Conservation (phyloP, 2,888 invertebrate species). For the Nudaria mundana region DNA sequence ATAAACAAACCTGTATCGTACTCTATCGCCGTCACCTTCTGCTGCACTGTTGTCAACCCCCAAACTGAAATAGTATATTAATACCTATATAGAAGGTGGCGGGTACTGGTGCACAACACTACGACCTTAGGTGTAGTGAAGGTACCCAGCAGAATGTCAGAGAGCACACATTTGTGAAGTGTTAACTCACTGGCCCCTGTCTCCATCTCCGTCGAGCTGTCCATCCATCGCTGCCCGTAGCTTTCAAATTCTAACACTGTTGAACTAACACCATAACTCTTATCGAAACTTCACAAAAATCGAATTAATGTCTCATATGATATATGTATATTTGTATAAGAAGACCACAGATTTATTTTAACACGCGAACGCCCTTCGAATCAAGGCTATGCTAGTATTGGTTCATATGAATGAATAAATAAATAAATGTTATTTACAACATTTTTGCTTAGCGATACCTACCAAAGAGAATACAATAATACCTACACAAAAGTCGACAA, state of each 20-base stretch:
- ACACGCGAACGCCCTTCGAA: too few species aligned
- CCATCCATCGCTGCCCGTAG: conserved; percentile 34
- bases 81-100: neutral
- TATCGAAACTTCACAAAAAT: conserved; percentile 8
- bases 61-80: conserved; percentile 26
- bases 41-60: conserved; percentile 57
- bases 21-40: conserved; percentile 59
- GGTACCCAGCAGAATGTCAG: too few species aligned
- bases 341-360: neutral
- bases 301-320: neutral
- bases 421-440: too few species aligned
- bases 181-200: conserved; percentile 40
- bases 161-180: too few species aligned
- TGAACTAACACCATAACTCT: neutral
- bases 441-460: too few species aligned
- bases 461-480: too few species aligned
- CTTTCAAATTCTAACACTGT: conserved; percentile 1
- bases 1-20: conserved; percentile 50
- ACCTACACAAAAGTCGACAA: too few species aligned
- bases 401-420: too few species aligned
- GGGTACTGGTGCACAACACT: too few species aligned
- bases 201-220: conserved; percentile 39
- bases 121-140: too few species aligned
- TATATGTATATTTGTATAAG: neutral
- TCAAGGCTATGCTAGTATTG: too few species aligned